phyloP scores from a whole-genome alignment of 2,888 invertebrate species.

The Nemurella pictetii region DNA sequence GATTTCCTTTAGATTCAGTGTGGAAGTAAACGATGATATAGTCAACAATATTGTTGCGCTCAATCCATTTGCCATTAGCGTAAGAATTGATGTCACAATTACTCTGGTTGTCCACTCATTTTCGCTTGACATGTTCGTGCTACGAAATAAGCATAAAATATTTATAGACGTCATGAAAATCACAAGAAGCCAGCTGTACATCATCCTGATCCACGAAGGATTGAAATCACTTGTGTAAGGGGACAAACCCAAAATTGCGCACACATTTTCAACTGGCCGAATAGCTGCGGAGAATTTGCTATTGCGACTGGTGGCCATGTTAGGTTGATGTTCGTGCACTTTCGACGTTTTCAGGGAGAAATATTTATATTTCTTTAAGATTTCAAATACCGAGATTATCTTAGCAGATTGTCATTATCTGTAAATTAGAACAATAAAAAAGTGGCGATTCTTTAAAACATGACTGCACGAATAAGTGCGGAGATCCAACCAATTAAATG shows the following conservation, averaged over 20 bases:
- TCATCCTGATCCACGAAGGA: neutral
- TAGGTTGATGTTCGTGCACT: no score
- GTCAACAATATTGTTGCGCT: neutral
- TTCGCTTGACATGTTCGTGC: neutral
- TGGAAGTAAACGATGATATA: neutral
- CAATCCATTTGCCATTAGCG: neutral
- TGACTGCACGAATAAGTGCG: no score
- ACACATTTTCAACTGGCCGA: neutral
- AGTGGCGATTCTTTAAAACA: no score
- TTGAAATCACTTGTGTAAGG: neutral
- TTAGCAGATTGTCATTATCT: no score
- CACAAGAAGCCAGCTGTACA: neutral
- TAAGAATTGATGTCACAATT: neutral
- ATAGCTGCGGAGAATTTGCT: neutral
- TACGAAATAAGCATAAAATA: neutral
- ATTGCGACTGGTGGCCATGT: no score
- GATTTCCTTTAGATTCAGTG: neutral
- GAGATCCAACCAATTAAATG: no score
- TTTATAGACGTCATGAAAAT: neutral
- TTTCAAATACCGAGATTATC: no score
- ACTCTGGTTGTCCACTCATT: neutral
- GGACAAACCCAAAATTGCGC: neutral
- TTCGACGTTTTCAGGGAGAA: no score
- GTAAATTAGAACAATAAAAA: no score
- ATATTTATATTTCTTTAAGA: no score